phyloP scores from a whole-genome alignment of 2,888 invertebrate species.

The Pyrrhia umbra region DNA sequence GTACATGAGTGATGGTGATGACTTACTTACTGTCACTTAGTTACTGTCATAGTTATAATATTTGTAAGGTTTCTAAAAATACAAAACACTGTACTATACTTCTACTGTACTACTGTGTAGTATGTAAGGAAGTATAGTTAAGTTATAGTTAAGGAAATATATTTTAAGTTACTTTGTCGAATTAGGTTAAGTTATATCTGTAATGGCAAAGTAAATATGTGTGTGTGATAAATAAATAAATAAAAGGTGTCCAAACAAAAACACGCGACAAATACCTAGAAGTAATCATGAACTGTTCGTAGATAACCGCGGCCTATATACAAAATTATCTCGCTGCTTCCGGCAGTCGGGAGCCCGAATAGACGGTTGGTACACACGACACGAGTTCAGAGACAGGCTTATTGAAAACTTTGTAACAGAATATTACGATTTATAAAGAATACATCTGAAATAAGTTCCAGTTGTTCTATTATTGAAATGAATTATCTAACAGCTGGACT shows the following conservation, averaged over 20 bases:
- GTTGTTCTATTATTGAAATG: not conserved
- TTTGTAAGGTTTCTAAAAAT: too few relatives aligned
- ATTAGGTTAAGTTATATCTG: too few relatives aligned
- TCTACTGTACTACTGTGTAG: too few relatives aligned
- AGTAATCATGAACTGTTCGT: conserved; percentile 13
- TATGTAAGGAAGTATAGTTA: too few relatives aligned
- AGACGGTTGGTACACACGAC: conserved; percentile 6
- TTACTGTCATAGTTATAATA: too few relatives aligned
- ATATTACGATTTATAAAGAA: conserved; percentile 2
- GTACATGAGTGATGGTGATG: too few relatives aligned
- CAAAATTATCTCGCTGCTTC: conserved; percentile 54
- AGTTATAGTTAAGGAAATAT: too few relatives aligned
- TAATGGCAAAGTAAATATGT: too few relatives aligned
- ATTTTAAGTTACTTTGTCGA: too few relatives aligned
- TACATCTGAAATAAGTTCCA: not conserved
- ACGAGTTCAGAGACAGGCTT: conserved; percentile 18
- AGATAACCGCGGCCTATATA: conserved; percentile 53
- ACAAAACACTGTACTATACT: too few relatives aligned
- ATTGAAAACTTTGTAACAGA: conserved; percentile 15
- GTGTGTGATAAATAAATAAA: too few relatives aligned
- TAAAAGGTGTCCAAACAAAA: not conserved
- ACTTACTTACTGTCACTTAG: too few relatives aligned
- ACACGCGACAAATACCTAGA: conserved; percentile 6
- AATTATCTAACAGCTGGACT: not conserved
- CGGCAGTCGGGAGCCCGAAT: conserved; percentile 26